Evolutionary conservation across 2,797 vertebrate species (phyloP).

Genomic region (Heliangelus exortis): DNA sequence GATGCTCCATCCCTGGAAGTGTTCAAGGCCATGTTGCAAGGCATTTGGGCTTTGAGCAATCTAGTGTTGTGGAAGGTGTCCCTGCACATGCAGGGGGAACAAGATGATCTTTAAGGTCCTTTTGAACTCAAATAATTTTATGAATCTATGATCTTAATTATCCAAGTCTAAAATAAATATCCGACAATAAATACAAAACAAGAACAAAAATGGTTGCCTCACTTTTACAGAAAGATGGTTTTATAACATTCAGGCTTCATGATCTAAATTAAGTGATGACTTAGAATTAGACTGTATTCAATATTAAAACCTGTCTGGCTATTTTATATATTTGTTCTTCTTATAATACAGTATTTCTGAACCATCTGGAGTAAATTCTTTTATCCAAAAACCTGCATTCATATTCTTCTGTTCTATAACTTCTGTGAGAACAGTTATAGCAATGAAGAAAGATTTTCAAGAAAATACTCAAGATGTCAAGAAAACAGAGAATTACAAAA

Average conservation of each 20-base stretch:
- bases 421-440: neutral
- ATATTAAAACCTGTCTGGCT: neutral
- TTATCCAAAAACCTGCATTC: neutral
- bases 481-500: neutral
- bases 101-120: too few species aligned
- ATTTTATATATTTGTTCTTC: neutral
- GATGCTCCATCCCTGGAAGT: too few species aligned
- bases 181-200: neutral
- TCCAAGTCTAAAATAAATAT: neutral
- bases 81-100: too few species aligned
- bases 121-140: too few species aligned
- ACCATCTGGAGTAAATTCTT: neutral
- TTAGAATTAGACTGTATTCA: neutral
- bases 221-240: neutral
- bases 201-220: neutral
- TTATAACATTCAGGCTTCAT: neutral
- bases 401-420: neutral
- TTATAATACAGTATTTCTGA: neutral
- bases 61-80: too few species aligned
- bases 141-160: neutral
- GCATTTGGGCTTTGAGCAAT: too few species aligned
- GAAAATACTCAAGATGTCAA: too few species aligned
- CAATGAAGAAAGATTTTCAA: neutral
- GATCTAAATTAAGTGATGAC: neutral
- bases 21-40: too few species aligned